Evolutionary conservation across 2,797 vertebrate species (phyloP).

Genomic region (Limosa lapponica): DNA sequence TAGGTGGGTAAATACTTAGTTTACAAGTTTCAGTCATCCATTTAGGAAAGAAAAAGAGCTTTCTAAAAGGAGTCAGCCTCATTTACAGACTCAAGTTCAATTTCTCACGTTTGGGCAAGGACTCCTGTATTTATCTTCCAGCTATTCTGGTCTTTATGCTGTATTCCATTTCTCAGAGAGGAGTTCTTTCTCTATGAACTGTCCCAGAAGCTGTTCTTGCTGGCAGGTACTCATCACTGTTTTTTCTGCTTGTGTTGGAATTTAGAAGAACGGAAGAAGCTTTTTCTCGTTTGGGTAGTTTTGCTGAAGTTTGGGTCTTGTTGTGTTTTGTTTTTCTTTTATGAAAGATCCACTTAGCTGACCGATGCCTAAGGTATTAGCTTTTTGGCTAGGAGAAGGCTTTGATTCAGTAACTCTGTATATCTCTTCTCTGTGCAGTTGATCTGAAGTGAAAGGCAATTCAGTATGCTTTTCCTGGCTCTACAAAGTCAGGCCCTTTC

Average conservation of each 20-base stretch:
- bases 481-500: neutral
- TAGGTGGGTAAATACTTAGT: neutral
- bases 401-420: neutral
- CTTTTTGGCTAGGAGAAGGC: neutral
- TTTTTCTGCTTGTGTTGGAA: neutral
- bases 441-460: neutral
- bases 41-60: neutral
- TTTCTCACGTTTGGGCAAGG: neutral
- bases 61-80: neutral
- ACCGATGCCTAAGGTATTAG: neutral
- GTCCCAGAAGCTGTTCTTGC: neutral
- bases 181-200: neutral
- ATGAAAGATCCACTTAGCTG: neutral
- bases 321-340: accelerated
- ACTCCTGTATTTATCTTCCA: neutral
- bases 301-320: too few species aligned
- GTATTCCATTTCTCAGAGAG: neutral
- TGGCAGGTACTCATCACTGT: neutral
- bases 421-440: neutral
- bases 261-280: neutral
- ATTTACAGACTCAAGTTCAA: neutral
- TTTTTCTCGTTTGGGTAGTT: neutral
- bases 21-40: neutral
- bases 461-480: neutral
- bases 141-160: neutral